phyloP scores from a whole-genome alignment of 1,140 invertebrate genomes.

The Lineus longissimus region DNA sequence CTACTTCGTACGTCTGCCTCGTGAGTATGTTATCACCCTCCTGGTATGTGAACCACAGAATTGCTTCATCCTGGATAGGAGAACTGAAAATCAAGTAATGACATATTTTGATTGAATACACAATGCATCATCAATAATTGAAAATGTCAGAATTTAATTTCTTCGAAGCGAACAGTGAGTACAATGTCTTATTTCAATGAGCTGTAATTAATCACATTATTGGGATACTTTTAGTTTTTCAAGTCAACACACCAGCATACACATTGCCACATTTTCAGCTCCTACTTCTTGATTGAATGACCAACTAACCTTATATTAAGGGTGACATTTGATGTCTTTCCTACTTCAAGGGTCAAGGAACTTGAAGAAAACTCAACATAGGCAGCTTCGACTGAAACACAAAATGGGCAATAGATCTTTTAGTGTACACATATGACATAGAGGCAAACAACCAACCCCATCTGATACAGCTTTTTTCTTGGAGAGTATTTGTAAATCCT shows the following conservation, averaged over 20 bases:
- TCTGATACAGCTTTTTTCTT: too few relatives aligned
- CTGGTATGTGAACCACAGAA: constrained; percentile 37
- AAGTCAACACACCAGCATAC: too few relatives aligned
- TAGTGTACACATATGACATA: too few relatives aligned
- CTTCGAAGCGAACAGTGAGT: background rate
- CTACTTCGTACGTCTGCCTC: constrained; percentile 24
- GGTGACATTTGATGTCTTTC: background rate
- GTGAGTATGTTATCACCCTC: constrained; percentile 24
- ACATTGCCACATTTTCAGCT: too few relatives aligned
- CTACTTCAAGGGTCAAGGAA: background rate
- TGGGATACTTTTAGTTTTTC: background rate
- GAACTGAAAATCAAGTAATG: constrained; percentile 21
- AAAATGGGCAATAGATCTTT: too few relatives aligned
- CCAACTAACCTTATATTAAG: constrained; percentile 1
- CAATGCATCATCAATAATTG: background rate
- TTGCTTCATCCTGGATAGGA: constrained; percentile 20
- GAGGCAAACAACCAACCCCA: too few relatives aligned
- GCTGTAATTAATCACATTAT: background rate
- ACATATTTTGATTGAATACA: background rate
- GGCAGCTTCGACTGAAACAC: background rate
- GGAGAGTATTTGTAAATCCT: too few relatives aligned
- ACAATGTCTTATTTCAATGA: background rate
- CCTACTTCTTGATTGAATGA: too few relatives aligned
- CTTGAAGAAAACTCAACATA: background rate
- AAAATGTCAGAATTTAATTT: background rate